Percentiles rank a stretch among this genome's conserved stretches.
phyloP scores from a whole-genome alignment of 1,140 invertebrate species.

The Trinorchestia longiramus region DNA sequence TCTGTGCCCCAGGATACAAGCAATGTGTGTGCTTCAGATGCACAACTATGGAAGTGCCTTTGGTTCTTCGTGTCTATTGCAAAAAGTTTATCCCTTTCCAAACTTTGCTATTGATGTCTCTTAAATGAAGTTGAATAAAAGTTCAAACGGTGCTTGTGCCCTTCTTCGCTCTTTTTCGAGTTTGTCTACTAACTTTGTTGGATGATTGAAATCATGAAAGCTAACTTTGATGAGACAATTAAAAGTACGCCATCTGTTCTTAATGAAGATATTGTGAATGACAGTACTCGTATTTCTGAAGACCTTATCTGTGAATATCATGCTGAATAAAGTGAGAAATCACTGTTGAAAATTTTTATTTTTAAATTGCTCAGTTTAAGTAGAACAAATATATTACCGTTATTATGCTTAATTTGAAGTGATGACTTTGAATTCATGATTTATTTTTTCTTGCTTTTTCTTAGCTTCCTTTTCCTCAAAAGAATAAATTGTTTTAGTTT shows the following conservation, averaged over 20 bases:
- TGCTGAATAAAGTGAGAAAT: neutral
- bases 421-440: neutral
- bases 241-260: neutral
- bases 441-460: neutral
- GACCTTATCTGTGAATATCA: neutral
- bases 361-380: neutral
- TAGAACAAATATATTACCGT: neutral
- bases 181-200: neutral
- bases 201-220: neutral
- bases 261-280: neutral
- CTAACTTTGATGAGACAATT: neutral
- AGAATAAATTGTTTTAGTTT: neutral
- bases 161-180: neutral
- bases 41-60: neutral
- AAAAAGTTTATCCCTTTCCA: neutral
- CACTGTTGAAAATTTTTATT: neutral
- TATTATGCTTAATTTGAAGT: neutral
- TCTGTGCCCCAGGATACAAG: neutral
- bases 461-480: neutral
- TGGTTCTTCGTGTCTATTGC: neutral
- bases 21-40: neutral
- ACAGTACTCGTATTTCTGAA: neutral
- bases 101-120: neutral
- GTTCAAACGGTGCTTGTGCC: neutral
- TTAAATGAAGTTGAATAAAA: neutral